A percentile compares a stretch with the other conserved stretches of the same genome.
These are phyloP conservation scores for Corynorhinus townsendii DNA, from an alignment of 2,113 vertebrate genomes.

Conservation along the genomic window DNA sequence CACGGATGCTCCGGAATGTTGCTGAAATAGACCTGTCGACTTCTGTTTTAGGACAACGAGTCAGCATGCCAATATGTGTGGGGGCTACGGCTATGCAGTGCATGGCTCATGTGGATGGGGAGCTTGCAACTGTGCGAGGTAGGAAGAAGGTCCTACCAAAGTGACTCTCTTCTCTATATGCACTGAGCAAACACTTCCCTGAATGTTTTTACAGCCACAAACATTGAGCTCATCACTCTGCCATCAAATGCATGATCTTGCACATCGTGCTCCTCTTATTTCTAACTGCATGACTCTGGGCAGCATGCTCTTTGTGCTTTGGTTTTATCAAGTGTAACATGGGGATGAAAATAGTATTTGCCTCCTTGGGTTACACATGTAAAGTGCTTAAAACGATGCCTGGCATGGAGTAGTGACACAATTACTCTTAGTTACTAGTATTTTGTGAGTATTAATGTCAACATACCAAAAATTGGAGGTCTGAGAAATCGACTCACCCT, in stretches of 20 bases:
- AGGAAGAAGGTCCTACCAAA: not conserved
- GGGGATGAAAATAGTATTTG: not conserved
- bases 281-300: not conserved
- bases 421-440: not conserved
- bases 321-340: not conserved
- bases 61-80: constrained; percentile 91
- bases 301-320: not conserved
- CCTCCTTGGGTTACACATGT: not conserved
- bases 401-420: not conserved
- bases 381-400: not conserved
- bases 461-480: not conserved
- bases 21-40: constrained; percentile 86
- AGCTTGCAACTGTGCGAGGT: constrained; percentile 91
- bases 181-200: not conserved
- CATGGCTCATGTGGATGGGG: constrained; percentile 93
- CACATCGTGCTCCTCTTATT: not conserved
- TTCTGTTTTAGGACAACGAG: constrained; percentile 85
- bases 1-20: constrained; percentile 90
- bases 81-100: constrained; percentile 94
- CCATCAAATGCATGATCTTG: not conserved
- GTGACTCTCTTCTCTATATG: not conserved
- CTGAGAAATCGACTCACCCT: not conserved
- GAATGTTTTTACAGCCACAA: not conserved
- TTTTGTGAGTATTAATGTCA: not conserved
- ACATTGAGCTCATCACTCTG: not conserved